Evolutionary conservation across 1,140 invertebrate species (phyloP).

Genomic region (Diploscapter pachys): DNA sequence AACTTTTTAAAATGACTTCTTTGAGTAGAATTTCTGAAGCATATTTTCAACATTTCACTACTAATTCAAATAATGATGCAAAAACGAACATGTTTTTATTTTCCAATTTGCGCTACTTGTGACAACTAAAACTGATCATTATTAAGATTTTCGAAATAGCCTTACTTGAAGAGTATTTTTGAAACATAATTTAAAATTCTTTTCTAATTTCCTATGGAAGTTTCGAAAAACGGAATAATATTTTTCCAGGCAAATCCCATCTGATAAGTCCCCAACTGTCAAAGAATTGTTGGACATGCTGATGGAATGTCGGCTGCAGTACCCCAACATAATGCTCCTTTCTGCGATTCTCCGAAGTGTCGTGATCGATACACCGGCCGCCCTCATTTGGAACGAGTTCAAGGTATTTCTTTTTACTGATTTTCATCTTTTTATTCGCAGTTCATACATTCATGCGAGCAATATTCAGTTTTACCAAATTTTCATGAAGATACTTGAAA

Average conservation of each 20-base stretch:
- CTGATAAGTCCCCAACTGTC: neutral
- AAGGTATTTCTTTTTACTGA: neutral
- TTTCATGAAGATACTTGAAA: no score
- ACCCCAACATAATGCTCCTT: neutral
- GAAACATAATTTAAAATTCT: neutral
- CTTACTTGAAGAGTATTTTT: conserved; percentile 5
- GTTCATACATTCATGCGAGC: no score
- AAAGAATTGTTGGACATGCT: neutral
- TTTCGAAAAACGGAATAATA: conserved; percentile 5
- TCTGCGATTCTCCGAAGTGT: conserved; percentile 14
- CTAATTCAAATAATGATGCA: neutral
- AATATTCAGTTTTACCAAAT: no score
- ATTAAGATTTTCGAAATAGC: neutral
- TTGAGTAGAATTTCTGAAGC: neutral
- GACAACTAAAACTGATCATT: no score
- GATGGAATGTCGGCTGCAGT: neutral
- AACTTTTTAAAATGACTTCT: neutral
- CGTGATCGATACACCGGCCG: neutral
- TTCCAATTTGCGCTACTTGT: conserved; percentile 8
- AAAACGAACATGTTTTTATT: neutral
- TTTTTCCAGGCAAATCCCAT: neutral
- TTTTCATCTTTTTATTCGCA: no score
- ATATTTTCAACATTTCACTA: neutral
- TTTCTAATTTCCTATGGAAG: neutral
- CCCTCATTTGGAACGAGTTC: conserved; percentile 24